phyloP scores from a whole-genome alignment of 2,113 vertebrate genomes.

The Phrynosoma platyrhinos region DNA sequence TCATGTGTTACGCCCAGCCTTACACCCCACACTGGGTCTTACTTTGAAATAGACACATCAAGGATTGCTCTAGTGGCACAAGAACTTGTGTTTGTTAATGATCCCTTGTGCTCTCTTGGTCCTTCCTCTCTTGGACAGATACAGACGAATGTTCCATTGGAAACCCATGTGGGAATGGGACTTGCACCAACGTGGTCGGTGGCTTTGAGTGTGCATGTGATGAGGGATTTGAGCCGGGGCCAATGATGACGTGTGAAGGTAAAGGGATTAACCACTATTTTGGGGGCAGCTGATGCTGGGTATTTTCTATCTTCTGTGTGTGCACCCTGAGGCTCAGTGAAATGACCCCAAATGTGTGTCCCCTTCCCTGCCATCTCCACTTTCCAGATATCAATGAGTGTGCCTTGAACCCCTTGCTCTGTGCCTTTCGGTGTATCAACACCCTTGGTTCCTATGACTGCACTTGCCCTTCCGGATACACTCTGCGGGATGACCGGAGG shows the following conservation, averaged over 20 bases:
- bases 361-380: background rate
- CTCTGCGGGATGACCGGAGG: constrained; percentile 89
- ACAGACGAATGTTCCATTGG: constrained; percentile 92
- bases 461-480: constrained; percentile 90
- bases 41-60: too few relatives aligned
- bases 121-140: constrained; percentile 73
- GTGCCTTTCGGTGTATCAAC: constrained; percentile 95
- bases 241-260: constrained; percentile 96
- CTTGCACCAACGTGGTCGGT: constrained; percentile 91
- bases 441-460: constrained; percentile 93
- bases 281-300: too few relatives aligned
- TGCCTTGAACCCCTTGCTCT: constrained; percentile 89
- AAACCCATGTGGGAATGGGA: constrained; percentile 93
- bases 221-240: constrained; percentile 92
- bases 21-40: too few relatives aligned
- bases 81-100: too few relatives aligned
- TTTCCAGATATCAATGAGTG: constrained; percentile 92
- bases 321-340: too few relatives aligned
- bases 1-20: too few relatives aligned
- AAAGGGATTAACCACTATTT: background rate
- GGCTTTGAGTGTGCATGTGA: constrained; percentile 92
- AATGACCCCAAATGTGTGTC: too few relatives aligned
- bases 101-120: background rate
- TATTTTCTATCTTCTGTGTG: too few relatives aligned
- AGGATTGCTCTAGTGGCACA: too few relatives aligned